Conservation (phyloP, 2,888 invertebrate species). For the Scaptomyza parva region DNA sequence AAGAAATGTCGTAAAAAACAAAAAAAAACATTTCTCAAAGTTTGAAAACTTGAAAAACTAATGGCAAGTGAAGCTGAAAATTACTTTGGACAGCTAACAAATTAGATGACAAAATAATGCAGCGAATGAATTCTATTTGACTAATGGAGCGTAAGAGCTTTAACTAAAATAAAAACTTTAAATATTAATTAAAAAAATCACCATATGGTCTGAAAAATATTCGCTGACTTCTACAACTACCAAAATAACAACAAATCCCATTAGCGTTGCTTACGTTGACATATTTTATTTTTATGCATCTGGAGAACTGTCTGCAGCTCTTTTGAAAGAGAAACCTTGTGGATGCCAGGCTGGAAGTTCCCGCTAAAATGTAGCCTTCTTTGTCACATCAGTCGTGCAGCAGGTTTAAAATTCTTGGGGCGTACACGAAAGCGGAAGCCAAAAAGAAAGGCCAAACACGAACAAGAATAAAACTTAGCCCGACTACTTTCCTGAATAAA, state of each 20-base stretch:
- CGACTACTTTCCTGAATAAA: conserved; percentile 69
- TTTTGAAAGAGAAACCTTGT: conserved; percentile 24
- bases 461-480: conserved; percentile 44
- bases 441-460: conserved; percentile 28
- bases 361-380: conserved; percentile 72
- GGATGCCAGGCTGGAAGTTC: conserved; percentile 66
- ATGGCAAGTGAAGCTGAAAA: conserved; percentile 27
- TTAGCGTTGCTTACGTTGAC: conserved; percentile 60
- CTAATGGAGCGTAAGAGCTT: conserved; percentile 5
- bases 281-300: conserved; percentile 63
- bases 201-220: conserved; percentile 18
- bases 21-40: conserved; percentile 20
- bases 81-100: conserved; percentile 15
- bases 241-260: conserved; percentile 51
- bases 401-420: conserved; percentile 65
- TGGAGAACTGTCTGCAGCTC: conserved; percentile 57
- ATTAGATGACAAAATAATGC: conserved; percentile 30
- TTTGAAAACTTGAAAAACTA: conserved; percentile 24
- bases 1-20: conserved; percentile 23
- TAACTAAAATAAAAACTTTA: conserved; percentile 1
- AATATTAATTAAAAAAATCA: conserved; percentile 15
- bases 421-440: conserved; percentile 66
- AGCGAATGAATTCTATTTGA: not conserved
- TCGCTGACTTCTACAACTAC: conserved; percentile 24
- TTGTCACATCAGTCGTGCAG: conserved; percentile 16